Base-by-base conservation (phyloP, 1,140 invertebrate genomes). In the Globodera ellingtonae region DNA sequence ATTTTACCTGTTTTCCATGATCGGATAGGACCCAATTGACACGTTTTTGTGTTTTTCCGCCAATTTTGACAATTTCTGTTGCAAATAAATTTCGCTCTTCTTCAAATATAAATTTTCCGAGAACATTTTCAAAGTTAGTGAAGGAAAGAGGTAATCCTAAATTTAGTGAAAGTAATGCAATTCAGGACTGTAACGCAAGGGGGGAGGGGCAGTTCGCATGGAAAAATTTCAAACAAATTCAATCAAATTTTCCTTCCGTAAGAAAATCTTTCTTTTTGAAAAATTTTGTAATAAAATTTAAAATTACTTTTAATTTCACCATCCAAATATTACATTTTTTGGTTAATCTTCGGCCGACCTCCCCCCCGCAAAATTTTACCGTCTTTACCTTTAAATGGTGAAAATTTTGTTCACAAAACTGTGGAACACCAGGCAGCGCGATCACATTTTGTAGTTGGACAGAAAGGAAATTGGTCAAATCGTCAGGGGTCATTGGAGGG, bases 341-440 rank as follows among this genome's bases (percentile, higher is more conserved):
- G 35, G 35, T 35, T 35, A 35, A 35, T 2, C 35, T 35, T 35
- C 35, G 35, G 35, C 35, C 35, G 35, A 35, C 35, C 35, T 35
- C 35, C 35, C 35, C 35, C 35, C 35, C 35, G 35, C 35, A 35
- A 24, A 24, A 24, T 24, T 66, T n/a, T 66, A n/a, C 65, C 21
- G 65, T 66, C 24, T 6, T 56, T 81, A 85, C 89, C 87, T 91
- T 90, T 10, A 92, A 76, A 50, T 90, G 85, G 44, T 84, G 80
- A 82, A 94, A 94, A n/a, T 91, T 90, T 73, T 88, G 89, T 84
- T 93, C 89, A 69, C 94, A 89, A 83, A 93, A 92, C 78, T 91
- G 89, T 13, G 94, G 94, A 69, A 94, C 92, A 10, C 94, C 94
- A 56, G 94, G 94, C 85, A 95, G 94, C 69, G 94, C 91, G 82